Conservation (phyloP, 2,113 vertebrate genomes). For the Tyto alba region DNA sequence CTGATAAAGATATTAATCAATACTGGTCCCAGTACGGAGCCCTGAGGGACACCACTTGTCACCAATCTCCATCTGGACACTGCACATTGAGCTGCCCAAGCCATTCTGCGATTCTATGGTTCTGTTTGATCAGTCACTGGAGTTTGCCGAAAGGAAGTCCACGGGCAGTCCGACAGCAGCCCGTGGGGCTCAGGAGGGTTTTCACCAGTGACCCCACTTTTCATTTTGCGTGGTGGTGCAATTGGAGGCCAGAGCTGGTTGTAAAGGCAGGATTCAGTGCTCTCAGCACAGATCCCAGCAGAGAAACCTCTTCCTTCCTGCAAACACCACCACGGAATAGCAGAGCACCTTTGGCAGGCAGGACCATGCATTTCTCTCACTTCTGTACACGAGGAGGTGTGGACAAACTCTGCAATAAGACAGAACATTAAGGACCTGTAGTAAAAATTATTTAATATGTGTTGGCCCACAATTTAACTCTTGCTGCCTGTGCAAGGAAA, state of each 20-base stretch:
- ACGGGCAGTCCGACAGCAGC: no score
- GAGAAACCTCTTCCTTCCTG: not conserved
- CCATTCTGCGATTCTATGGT: no score
- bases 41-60: no score
- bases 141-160: not conserved
- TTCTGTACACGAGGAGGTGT: not conserved
- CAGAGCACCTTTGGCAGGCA: not conserved
- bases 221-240: not conserved
- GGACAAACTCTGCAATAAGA: not conserved
- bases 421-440: not conserved
- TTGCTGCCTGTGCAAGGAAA: not conserved
- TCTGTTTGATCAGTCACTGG: accelerated
- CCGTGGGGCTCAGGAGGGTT: not conserved
- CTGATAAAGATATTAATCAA: no score
- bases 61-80: no score
- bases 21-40: no score
- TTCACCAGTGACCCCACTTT: not conserved
- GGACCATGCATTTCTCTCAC: not conserved
- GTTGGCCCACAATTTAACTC: not conserved
- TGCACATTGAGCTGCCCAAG: no score
- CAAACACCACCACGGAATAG: not conserved
- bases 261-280: not conserved
- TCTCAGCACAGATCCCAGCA: not conserved
- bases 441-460: not conserved
- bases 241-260: accelerated